Evolutionary conservation across 2,113 vertebrate genomes (phyloP), one percentile per base, ranked within the genome.

Genomic region (Ailuropoda melanoleuca): DNA sequence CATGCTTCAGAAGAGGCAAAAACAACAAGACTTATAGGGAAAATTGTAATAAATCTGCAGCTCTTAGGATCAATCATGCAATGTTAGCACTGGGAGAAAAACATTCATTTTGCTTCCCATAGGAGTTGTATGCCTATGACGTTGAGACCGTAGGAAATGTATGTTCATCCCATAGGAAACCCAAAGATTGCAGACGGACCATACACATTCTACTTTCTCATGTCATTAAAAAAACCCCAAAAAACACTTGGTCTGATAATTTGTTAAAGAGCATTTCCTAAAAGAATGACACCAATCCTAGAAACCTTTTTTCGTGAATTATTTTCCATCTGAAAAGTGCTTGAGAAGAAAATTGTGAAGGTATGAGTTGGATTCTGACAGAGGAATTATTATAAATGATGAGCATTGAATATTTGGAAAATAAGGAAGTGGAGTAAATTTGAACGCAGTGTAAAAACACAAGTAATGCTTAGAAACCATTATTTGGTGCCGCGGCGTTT

Each of bases 31-130:
- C 10, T 43, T 66, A 43, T 18, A 15, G n/a, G 70, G 68, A 68
- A 90, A 96, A 93, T 84, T 29, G 60, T 26, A 87, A 92, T 95
- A 80, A 91, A 89, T 91, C 85, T 37, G 18, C 6, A 9, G 34
- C 46, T 97, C 56, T 89, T 50, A 6, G 0, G 60, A 88, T 68
- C 43, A 37, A 74, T 78, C 58, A 39, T 6, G 88, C 53, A 56
- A 0, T 0, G 34, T 50, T 39, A 82, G 39, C 15, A 3, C 1
- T 19, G 77, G 88, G 34, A 77, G 53, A 37, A 64, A 68, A 84
- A 39, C 15, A 19, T n/a, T 26, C 23, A 17, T 50, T 95, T 24
- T 88, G 48, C 24, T 74, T 68, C 81, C 68, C 60, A 4, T 0
- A 17, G 19, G 85, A 68, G 43, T 1, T 4, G 15, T 2, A 12